Base-by-base conservation (phyloP, 2,113 vertebrate genomes). In the Pseudolaguvia tuberculata region DNA sequence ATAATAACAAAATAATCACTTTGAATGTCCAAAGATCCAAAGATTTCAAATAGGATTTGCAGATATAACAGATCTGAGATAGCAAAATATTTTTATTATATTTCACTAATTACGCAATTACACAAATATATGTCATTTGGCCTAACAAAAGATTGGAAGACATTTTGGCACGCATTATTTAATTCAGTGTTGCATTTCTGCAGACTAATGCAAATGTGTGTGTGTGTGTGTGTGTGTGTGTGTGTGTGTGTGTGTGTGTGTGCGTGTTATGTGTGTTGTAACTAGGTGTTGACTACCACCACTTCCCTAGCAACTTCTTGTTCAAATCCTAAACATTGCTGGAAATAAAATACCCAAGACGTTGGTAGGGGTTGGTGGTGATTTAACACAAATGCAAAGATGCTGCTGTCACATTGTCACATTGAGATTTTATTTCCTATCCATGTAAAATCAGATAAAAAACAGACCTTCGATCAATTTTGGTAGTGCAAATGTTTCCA, bases 221-320 rank as follows among this genome's bases (percentile, higher is more conserved):
- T 45, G n/a, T 17, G 8, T 23, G n/a, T 13, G 15, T 47, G 13
- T 17, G 7, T 45, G 20, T 11, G 14, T 45, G n/a, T 15, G 7
- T 45, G 20, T 11, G 14, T 45, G n/a, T 15, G 7, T 45, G 20
- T 11, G 14, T 45, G n/a, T 15, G 7, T 45, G 20, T 11, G 14
- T 45, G 31, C 6, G 31, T 35, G n/a, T n/a, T 15, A 6, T 45
- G 20, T 11, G 15, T 45, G 12, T 65, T 27, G 45, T 67, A 67
- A 67, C 47, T 50, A 50, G 45, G 45, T 67, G 45, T 50, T 67
- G 45, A 50, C 62, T 17, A 4, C 61, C 61, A 39, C 39, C 21
- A 23, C 61, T 65, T 65, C 39, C 39, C 8, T 14, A 47, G n/a
- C 39, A 47, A 65, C 61, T 45, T 45, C 9, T 45, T 39, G 31